Conservation (phyloP, 2,113 vertebrate species). For the Enhydra lutris region DNA sequence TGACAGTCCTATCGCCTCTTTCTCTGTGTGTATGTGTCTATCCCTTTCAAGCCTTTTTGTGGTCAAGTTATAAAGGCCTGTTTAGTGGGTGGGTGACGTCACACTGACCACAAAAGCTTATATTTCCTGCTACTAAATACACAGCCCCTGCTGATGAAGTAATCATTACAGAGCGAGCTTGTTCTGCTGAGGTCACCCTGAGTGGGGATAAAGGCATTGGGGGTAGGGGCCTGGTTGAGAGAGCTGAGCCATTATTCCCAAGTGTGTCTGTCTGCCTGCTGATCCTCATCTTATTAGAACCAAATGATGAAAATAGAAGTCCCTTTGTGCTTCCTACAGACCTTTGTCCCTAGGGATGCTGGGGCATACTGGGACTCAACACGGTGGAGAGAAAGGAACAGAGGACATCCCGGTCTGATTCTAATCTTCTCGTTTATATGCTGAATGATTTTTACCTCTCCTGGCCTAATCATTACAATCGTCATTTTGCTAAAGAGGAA, state of each 20-base stretch:
- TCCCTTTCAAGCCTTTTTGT: constrained; percentile 71
- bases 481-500: constrained; percentile 25
- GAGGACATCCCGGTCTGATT: constrained; percentile 46
- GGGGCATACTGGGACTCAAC: not conserved
- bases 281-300: constrained; percentile 58
- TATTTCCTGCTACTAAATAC: constrained; percentile 77
- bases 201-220: constrained; percentile 43
- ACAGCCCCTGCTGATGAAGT: constrained; percentile 70
- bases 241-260: constrained; percentile 64
- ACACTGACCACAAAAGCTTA: constrained; percentile 76
- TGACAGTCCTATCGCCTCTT: constrained; percentile 41
- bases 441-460: constrained; percentile 46
- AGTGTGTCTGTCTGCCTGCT: constrained; percentile 50
- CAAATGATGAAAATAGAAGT: constrained; percentile 63
- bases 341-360: constrained; percentile 42
- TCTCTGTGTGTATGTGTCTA: constrained; percentile 58
- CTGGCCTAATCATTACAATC: not conserved
- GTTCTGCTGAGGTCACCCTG: constrained; percentile 59
- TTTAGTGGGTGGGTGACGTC: constrained; percentile 74
- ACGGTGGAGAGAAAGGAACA: not conserved
- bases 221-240: constrained; percentile 5
- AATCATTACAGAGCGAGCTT: constrained; percentile 70
- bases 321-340: constrained; percentile 60
- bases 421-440: constrained; percentile 39
- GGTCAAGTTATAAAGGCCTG: constrained; percentile 75